Base-by-base conservation (phyloP, 2,888 invertebrate genomes). In the Schrankia costaestrigalis region DNA sequence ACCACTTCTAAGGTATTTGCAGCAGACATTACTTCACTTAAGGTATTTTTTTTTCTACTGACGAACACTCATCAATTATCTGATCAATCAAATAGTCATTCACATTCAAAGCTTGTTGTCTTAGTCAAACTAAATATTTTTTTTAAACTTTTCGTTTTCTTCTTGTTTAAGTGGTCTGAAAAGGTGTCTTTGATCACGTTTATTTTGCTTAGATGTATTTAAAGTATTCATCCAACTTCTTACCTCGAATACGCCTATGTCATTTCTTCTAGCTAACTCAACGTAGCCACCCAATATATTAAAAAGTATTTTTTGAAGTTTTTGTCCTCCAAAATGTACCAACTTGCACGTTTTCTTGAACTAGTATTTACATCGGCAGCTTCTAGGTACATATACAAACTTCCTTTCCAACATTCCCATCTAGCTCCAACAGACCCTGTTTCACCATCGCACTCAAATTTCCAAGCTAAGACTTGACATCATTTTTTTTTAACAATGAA, bases 1-100 rank as follows among this genome's bases (percentile, higher is more conserved):
- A 55, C 41, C 3, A 35, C 13, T 44, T 57, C 53, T 22, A 57
- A 22, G 3, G 47, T 6, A 28, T 55, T 55, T 2, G 54, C 55
- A 36, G 50, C 51, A 2, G 15, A n/a, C 6, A 52, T 35, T 6
- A 50, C 36, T 29, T 50, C 42, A 3, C 48, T 46, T 0, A 56
- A 3, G 0, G 44, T 1, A 37, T 11, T 0, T 4, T 14, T 7
- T 56, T 49, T 1, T 54, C 44, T 1, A 15, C 1, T 10, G 41
- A 42, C 0, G 0, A 5, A 18, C 50, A 46, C 26, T 52, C 2
- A 60, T 45, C 0, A 56, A 8, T 3, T 56, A 11, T 3, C 56
- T 52, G 0, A n/a, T n/a, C n/a, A n/a, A n/a, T n/a, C n/a, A n/a
- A n/a, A n/a, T n/a, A n/a, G n/a, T n/a, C n/a, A n/a, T 58, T 43